Base-by-base conservation (phyloP, 2,888 invertebrate genomes). In the Tricholauxania praeusta region DNA sequence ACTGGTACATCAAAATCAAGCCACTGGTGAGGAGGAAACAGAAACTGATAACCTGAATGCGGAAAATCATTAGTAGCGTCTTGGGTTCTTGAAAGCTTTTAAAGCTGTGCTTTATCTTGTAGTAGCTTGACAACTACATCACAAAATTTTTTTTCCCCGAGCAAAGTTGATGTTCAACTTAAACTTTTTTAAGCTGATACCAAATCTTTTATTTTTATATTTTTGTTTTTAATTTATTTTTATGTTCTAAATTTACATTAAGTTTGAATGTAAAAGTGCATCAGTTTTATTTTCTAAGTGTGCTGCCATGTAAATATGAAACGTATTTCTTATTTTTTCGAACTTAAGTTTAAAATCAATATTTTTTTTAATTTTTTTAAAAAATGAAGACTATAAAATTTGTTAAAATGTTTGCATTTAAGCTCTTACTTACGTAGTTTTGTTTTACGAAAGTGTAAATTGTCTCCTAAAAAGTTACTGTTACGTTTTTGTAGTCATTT, bases 1-100 rank as follows among this genome's bases (percentile, higher is more conserved):
- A 68, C 79, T 89, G 72, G 82, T 83, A 32, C 80, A 84, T 22
- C 84, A 85, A 72, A 80, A 79, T 73, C 78, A 81, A 76, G 80
- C 78, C 75, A 77, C 76, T 75, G 79, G 75, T 48, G 83, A 82
- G 67, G 82, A 83, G 14, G 87, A 85, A 71, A 79, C 81, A 3
- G 82, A 82, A 77, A 82, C 82, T 14, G 83, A 86, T 72, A 84
- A 82, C 75, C 79, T 85, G 5, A 84, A 83, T 72, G 79, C 80
- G 65, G 83, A 72, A 49, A 77, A 73, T 59, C 79, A 81, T 74
- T 82, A 78, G 76, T 72, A 19, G 10, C 2, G 2, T 32, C 3
- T 39, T 32, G 39, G 3, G 28, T 53, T 4, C 2, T 51, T 39
- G 65, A 28, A 19, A 28, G 14, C 17, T 15, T 57, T 48, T 55